Conservation (phyloP, 2,797 vertebrate species). For the Sebastes hubbsi region DNA sequence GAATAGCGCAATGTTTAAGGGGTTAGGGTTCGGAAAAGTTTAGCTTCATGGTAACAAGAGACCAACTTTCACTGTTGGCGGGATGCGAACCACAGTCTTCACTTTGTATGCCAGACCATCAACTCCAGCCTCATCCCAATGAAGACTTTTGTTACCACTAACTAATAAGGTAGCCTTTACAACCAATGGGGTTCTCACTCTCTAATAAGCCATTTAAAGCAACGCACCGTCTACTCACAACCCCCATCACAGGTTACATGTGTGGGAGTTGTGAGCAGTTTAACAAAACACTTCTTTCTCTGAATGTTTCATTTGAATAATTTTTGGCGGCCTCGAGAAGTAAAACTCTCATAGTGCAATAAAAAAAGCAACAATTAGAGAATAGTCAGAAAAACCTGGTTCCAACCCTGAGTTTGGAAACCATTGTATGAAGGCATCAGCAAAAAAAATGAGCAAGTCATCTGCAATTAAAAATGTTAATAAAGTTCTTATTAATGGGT, state of each 20-base stretch:
- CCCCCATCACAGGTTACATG: background rate
- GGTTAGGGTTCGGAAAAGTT: background rate
- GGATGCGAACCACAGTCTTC: background rate
- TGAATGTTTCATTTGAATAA: background rate
- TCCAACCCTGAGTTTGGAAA: background rate
- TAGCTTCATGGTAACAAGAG: background rate
- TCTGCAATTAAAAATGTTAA: constrained; percentile 1
- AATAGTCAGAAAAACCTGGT: background rate
- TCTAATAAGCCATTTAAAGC: background rate
- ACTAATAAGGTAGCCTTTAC: background rate
- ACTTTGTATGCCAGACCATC: background rate
- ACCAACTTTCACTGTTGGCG: no score
- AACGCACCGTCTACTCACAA: background rate
- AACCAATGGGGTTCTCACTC: background rate
- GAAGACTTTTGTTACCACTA: background rate
- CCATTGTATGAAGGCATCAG: background rate
- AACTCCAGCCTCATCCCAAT: background rate
- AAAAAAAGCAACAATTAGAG: background rate
- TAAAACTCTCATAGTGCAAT: no score
- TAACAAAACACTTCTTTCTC: background rate
- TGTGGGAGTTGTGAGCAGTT: background rate
- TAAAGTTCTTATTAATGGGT: constrained; percentile 7
- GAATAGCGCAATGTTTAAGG: no score
- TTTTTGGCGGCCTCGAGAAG: background rate
- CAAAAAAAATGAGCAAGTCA: background rate